Base-by-base conservation (phyloP, 2,888 invertebrate genomes). In the Agriopis marginaria region DNA sequence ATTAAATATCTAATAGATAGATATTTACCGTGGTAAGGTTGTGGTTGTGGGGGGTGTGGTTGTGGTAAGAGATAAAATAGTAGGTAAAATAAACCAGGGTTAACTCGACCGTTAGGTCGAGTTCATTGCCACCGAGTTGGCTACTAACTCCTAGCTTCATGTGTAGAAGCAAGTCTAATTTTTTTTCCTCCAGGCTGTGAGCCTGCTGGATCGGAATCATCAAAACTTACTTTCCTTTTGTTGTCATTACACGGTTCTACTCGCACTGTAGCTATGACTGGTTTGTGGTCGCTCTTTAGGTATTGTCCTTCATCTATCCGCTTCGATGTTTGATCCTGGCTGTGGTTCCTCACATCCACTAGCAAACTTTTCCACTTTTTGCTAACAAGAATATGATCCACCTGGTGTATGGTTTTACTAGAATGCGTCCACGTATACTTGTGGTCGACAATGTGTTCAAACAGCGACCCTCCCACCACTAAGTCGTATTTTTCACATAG, bases 41-140 rank as follows among this genome's bases (percentile, higher is more conserved):
- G n/a, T n/a, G n/a, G n/a, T n/a, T n/a, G n/a, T n/a, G n/a, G n/a
- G n/a, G n/a, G n/a, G n/a, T n/a, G n/a, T n/a, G n/a, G n/a, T n/a
- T n/a, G n/a, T n/a, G n/a, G n/a, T n/a, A n/a, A n/a, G n/a, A n/a
- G n/a, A n/a, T n/a, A n/a, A n/a, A n/a, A n/a, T n/a, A n/a, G n/a
- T n/a, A n/a, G n/a, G n/a, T n/a, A n/a, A n/a, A n/a, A n/a, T n/a
- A n/a, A n/a, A n/a, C n/a, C n/a, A n/a, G n/a, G n/a, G n/a, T n/a
- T 1, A 1, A 5, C 4, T 4, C 1, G 4, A 5, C 4, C 1
- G 32, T 0, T 32, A 32, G 1, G 3, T 1, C 1, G 32, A 32
- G 32, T 32, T 32, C 4, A 32, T 32, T 32, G 32, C 32, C 32
- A 32, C 4, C 32, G 32, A 32, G 32, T 32, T 32, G 32, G 4